These are phyloP conservation scores for Drosophila mulleri DNA, from an alignment of 2,888 invertebrate genomes.

Conservation along the genomic window DNA sequence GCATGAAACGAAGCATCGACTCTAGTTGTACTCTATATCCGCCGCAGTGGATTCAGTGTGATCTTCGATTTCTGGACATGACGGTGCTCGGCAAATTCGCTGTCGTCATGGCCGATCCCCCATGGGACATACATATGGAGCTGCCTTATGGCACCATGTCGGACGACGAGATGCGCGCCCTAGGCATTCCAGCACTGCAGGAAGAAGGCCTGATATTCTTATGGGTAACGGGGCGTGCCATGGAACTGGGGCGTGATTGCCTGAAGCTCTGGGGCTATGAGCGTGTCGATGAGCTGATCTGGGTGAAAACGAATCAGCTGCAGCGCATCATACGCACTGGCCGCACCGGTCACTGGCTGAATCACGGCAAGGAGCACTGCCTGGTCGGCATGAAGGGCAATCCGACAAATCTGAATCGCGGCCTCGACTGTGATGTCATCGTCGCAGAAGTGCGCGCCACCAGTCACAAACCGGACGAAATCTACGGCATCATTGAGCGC, in stretches of 20 bases:
- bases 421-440: conserved; percentile 98
- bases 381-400: conserved; percentile 98
- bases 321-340: conserved; percentile 98
- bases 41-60: conserved; percentile 99
- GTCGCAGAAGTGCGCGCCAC: conserved; percentile 99
- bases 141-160: conserved; percentile 98
- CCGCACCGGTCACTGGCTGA: conserved; percentile 98
- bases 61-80: conserved; percentile 88
- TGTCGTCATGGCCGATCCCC: conserved; percentile 99
- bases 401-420: conserved; percentile 95
- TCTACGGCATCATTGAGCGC: conserved; percentile 98
- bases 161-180: conserved; percentile 98
- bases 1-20: conserved; percentile 83
- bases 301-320: conserved; percentile 99
- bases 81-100: conserved; percentile 94
- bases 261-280: conserved; percentile 98
- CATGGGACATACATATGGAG: conserved; percentile 99
- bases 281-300: conserved; percentile 98
- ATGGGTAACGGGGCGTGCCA: conserved; percentile 96
- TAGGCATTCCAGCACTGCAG: conserved; percentile 97
- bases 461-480: conserved; percentile 99
- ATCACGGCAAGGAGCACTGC: conserved; percentile 99
- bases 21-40: conserved; percentile 90
- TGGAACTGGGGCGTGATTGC: conserved; percentile 97
- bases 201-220: conserved; percentile 98